Percentiles rank a stretch among this genome's conserved stretches.
These are phyloP conservation scores for Spodoptera exigua DNA, from an alignment of 2,888 invertebrate genomes.

Conservation along the genomic window DNA sequence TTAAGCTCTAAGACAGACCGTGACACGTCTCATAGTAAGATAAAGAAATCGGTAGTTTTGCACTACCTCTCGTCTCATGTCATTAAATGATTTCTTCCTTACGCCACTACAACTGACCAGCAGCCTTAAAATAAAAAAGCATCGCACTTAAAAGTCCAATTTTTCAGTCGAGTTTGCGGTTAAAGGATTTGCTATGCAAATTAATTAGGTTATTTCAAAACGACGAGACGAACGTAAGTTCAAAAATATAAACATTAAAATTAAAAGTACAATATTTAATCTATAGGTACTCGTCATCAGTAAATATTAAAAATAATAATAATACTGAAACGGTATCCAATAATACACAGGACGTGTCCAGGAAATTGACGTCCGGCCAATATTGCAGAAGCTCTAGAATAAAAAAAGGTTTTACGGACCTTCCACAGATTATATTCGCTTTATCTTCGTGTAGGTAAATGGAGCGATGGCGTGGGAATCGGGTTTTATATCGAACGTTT, in stretches of 20 bases:
- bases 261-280: not conserved
- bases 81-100: no score
- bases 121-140: no score
- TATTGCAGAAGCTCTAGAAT: slow-evolving; percentile 8
- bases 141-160: not conserved
- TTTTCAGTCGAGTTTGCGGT: no score
- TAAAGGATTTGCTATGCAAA: no score
- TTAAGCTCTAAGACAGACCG: no score
- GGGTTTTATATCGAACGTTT: no score
- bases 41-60: no score
- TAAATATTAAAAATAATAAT: slow-evolving; percentile 2
- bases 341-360: slow-evolving; percentile 14
- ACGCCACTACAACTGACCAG: no score
- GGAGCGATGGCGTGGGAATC: no score
- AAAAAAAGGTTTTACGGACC: slow-evolving; percentile 7
- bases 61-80: no score
- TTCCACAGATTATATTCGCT: slow-evolving; percentile 2
- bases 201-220: not conserved
- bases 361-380: slow-evolving; percentile 34
- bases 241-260: not conserved
- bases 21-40: no score
- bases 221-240: not conserved
- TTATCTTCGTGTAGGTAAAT: not conserved
- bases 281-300: not conserved
- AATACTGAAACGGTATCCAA: slow-evolving; percentile 4